Evolutionary conservation across 1,140 invertebrate genomes (phyloP).

Genomic region (Drosophila watanabei): DNA sequence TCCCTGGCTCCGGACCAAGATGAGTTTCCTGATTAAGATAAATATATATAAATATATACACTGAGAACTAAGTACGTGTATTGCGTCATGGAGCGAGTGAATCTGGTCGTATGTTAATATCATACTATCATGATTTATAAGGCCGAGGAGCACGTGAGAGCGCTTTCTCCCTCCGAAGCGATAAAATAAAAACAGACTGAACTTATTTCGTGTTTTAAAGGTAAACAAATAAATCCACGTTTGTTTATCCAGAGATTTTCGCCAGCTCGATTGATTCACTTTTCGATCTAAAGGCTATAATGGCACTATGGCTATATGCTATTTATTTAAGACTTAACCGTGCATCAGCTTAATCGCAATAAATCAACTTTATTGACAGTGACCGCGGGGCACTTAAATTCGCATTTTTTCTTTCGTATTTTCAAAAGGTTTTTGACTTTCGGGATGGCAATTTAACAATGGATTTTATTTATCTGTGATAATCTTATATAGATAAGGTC

Average conservation of each 20-base stretch:
- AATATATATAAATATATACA: constrained; percentile 17
- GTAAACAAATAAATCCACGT: constrained; percentile 27
- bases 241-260: constrained; percentile 28
- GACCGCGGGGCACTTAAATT: background rate
- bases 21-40: constrained; percentile 49
- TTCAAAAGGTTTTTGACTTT: constrained; percentile 37
- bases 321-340: constrained; percentile 33
- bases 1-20: constrained; percentile 16
- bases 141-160: constrained; percentile 1
- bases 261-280: constrained; percentile 8
- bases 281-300: constrained; percentile 11
- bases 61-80: constrained; percentile 25
- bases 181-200: background rate
- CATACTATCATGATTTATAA: constrained; percentile 18
- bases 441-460: constrained; percentile 26
- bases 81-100: constrained; percentile 29
- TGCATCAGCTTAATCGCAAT: constrained; percentile 27
- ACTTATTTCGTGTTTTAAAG: constrained; percentile 2
- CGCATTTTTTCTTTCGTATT: background rate
- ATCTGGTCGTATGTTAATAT: constrained; percentile 22
- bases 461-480: background rate
- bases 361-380: constrained; percentile 27
- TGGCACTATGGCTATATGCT: background rate
- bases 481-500: constrained; percentile 18
- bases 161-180: constrained; percentile 1